Evolutionary conservation across 2,797 vertebrate species (phyloP).

Genomic region (Cichlasoma orientale): DNA sequence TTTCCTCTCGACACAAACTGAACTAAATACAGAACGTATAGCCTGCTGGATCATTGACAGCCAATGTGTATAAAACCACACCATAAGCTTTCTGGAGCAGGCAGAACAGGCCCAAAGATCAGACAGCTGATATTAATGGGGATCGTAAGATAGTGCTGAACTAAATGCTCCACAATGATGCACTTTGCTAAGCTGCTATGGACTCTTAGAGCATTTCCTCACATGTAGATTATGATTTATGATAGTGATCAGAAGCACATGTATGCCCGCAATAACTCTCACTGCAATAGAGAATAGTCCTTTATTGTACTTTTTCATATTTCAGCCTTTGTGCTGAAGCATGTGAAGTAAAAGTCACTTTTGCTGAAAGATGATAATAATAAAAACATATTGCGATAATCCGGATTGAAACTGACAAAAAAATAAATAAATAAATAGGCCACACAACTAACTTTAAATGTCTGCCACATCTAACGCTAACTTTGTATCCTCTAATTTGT

Average conservation of each 20-base stretch:
- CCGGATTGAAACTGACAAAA: too few species aligned
- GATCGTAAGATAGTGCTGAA: not conserved
- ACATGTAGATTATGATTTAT: conserved; percentile 32
- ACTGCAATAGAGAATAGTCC: too few species aligned
- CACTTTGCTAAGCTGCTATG: conserved; percentile 1
- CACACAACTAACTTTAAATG: not conserved
- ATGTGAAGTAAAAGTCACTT: too few species aligned
- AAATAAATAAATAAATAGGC: not conserved
- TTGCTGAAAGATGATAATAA: too few species aligned
- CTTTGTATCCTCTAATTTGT: not conserved
- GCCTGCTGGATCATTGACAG: not conserved
- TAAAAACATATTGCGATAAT: not conserved
- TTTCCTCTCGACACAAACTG: not conserved
- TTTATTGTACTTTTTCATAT: not conserved
- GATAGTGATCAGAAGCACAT: conserved; percentile 15
- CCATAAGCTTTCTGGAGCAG: not conserved
- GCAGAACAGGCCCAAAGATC: too few species aligned
- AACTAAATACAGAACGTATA: not conserved
- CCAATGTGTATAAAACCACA: not conserved
- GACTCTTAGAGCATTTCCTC: conserved; percentile 8
- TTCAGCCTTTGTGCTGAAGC: not conserved
- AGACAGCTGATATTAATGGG: too few species aligned
- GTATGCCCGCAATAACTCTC: too few species aligned
- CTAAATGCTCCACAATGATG: conserved; percentile 10
- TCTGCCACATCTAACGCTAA: not conserved